These are phyloP conservation scores for Numida meleagris DNA, from an alignment of 2,113 vertebrate species.

Conservation along the genomic window DNA sequence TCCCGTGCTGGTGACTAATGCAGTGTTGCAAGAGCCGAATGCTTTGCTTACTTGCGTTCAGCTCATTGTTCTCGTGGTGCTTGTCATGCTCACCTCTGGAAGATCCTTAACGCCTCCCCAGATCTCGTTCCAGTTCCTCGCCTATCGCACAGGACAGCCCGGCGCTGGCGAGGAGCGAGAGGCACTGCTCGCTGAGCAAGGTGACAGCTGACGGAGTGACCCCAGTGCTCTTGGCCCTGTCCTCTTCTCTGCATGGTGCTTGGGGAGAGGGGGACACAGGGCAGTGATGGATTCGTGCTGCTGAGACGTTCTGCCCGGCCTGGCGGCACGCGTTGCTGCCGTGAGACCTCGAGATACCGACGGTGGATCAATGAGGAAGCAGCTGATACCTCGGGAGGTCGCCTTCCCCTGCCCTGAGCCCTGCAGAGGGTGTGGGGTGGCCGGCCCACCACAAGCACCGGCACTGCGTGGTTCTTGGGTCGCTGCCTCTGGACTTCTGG, in stretches of 20 bases:
- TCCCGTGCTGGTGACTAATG: rapidly evolving
- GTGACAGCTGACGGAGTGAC: constrained; percentile 49
- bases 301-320: neutral
- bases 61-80: neutral
- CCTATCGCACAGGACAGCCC: neutral
- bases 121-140: constrained; percentile 81
- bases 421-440: neutral
- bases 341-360: neutral
- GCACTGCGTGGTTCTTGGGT: rapidly evolving
- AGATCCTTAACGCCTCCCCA: constrained; percentile 65
- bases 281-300: neutral
- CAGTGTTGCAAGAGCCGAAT: neutral
- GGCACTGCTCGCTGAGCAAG: constrained; percentile 33
- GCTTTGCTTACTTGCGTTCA: neutral
- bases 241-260: neutral
- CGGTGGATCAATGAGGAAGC: constrained; percentile 11
- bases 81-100: rapidly evolving
- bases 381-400: neutral
- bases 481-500: neutral
- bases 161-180: neutral
- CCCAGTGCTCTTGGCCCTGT: neutral
- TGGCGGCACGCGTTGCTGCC: neutral
- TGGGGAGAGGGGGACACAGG: neutral
- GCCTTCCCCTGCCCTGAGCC: rapidly evolving
- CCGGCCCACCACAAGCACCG: rapidly evolving